These are phyloP conservation scores for Caenorhabditis imperialis DNA, from an alignment of 2,888 invertebrate genomes.

Conservation along the genomic window DNA sequence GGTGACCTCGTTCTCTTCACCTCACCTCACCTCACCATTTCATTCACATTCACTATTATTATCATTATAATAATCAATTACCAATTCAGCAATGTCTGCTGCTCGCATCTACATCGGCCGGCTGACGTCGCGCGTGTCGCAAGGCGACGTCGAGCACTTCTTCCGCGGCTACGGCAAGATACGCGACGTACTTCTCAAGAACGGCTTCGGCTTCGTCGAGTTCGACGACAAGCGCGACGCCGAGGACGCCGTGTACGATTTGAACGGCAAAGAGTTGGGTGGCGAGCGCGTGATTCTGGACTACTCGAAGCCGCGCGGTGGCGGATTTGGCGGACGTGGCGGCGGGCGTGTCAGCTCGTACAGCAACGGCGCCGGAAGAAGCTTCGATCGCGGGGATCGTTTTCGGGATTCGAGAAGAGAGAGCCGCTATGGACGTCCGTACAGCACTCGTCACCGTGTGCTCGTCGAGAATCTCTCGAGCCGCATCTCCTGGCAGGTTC, in stretches of 20 bases:
- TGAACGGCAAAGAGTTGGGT: constrained; percentile 80
- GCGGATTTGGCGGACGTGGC: constrained; percentile 38
- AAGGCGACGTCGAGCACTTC: constrained; percentile 94
- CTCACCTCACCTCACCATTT: no score
- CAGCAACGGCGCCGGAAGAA: constrained; percentile 9
- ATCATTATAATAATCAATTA: no score
- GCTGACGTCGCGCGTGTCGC: constrained; percentile 86
- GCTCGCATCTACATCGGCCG: constrained; percentile 85
- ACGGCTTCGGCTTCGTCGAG: constrained; percentile 95
- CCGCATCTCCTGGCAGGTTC: constrained; percentile 98
- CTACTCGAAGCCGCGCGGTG: constrained; percentile 67
- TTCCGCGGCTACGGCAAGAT: constrained; percentile 95
- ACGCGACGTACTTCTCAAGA: constrained; percentile 93
- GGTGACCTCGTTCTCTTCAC: no score
- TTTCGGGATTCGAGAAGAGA: constrained; percentile 39
- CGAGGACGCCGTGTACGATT: constrained; percentile 81
- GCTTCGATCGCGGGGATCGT: constrained; percentile 11
- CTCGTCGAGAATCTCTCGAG: constrained; percentile 97
- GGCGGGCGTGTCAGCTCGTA: constrained; percentile 16
- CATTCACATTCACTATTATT: neutral
- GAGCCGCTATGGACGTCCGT: constrained; percentile 93
- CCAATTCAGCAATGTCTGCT: no score
- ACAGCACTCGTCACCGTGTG: constrained; percentile 94
- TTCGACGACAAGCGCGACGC: constrained; percentile 81
- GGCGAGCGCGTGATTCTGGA: constrained; percentile 79